Conservation (phyloP, 1,140 invertebrate genomes). For the Charaxes varanes region DNA sequence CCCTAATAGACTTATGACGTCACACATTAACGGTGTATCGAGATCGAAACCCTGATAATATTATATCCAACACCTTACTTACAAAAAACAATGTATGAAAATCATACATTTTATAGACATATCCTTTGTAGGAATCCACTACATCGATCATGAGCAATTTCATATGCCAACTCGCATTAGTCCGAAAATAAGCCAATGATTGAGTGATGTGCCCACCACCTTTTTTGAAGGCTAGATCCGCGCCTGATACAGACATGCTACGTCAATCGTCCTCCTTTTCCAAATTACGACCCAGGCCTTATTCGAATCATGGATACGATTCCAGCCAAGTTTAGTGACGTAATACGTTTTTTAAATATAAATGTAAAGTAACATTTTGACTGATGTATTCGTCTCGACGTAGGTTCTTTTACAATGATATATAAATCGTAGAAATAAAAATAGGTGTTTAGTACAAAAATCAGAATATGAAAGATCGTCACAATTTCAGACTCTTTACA, state of each 20-base stretch:
- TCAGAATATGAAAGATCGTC: constrained; percentile 31
- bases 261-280: constrained; percentile 12
- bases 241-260: constrained; percentile 13
- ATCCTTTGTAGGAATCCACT: too few species aligned
- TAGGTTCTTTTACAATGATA: constrained; percentile 62
- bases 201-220: too few species aligned
- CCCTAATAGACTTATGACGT: too few species aligned
- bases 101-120: too few species aligned
- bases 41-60: too few species aligned
- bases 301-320: constrained; percentile 53
- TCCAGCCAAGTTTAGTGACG: constrained; percentile 57
- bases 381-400: constrained; percentile 68
- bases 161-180: too few species aligned
- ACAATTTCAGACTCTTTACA: constrained; percentile 8
- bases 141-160: too few species aligned
- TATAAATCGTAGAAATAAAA: constrained; percentile 59
- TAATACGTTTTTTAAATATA: constrained; percentile 55
- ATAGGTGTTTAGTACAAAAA: constrained; percentile 68
- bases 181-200: too few species aligned
- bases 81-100: too few species aligned
- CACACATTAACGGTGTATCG: too few species aligned
- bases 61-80: too few species aligned
- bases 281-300: constrained; percentile 39
- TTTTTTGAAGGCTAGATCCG: too few species aligned
- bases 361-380: constrained; percentile 69